phyloP scores from a whole-genome alignment of 2,113 vertebrate genomes.

The Perca flavescens region DNA sequence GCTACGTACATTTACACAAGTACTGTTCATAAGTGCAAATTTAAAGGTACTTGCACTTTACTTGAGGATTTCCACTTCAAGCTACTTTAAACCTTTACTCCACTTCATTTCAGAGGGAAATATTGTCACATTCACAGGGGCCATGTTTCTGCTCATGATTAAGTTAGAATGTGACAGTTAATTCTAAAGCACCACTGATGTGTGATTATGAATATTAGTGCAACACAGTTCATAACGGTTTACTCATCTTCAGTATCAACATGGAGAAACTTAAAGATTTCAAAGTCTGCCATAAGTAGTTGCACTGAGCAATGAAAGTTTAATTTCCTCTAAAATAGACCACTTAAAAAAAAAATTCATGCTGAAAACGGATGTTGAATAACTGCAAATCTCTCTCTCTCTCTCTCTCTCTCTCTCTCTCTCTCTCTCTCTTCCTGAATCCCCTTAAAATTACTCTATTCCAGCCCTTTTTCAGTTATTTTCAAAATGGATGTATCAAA shows the following conservation, averaged over 20 bases:
- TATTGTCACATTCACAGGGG: neutral
- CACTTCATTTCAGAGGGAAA: neutral
- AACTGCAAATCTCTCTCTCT: conserved; percentile 29
- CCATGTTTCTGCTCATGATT: neutral
- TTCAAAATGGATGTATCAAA: conserved; percentile 59
- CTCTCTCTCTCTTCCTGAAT: conserved; percentile 36
- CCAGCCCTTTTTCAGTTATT: conserved; percentile 41
- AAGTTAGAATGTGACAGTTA: neutral
- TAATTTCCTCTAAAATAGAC: conserved; percentile 20
- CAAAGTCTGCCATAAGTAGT: neutral
- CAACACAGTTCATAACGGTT: neutral
- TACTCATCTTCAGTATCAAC: neutral
- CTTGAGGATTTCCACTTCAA: neutral
- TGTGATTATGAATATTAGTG: neutral
- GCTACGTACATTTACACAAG: neutral
- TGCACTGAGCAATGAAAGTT: conserved; percentile 15
- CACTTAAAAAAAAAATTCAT: neutral
- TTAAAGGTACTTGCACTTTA: neutral
- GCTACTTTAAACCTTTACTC: neutral
- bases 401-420: neutral
- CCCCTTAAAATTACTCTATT: conserved; percentile 46
- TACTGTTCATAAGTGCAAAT: neutral
- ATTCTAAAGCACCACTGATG: neutral
- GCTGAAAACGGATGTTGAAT: conserved; percentile 37
- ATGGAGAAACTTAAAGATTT: conserved; percentile 3